phyloP scores from a whole-genome alignment of 2,888 invertebrate species.

The Coenonympha glycerion region DNA sequence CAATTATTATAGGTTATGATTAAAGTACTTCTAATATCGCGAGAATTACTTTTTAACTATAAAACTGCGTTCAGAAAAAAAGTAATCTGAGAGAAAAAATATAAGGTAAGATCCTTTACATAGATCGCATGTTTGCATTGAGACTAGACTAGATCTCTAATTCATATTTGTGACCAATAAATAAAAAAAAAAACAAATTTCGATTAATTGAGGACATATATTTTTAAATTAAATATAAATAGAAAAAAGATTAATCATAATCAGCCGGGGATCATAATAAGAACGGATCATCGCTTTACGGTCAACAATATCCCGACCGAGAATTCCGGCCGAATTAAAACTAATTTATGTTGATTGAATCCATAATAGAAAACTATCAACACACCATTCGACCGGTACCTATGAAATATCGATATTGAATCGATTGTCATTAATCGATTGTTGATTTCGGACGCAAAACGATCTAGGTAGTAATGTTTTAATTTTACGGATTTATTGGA shows the following conservation, averaged over 20 bases:
- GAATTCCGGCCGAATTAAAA: constrained; percentile 64
- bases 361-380: constrained; percentile 72
- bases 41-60: too few species aligned
- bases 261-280: constrained; percentile 47
- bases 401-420: constrained; percentile 37
- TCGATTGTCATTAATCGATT: constrained; percentile 43
- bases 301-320: constrained; percentile 43
- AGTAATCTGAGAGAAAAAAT: too few species aligned
- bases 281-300: constrained; percentile 49
- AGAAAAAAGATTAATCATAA: constrained; percentile 50
- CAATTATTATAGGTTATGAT: too few species aligned
- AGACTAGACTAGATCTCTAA: neutral
- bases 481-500: too few species aligned
- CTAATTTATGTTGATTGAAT: constrained; percentile 74
- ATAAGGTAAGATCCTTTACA: too few species aligned
- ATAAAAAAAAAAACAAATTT: constrained; percentile 7
- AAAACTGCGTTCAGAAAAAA: too few species aligned
- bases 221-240: constrained; percentile 49
- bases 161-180: neutral
- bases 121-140: neutral
- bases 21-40: too few species aligned
- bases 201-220: constrained; percentile 23
- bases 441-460: constrained; percentile 49
- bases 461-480: constrained; percentile 66
- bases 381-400: constrained; percentile 43